phyloP scores from a whole-genome alignment of 2,797 vertebrate species.

The Apodemus agrarius region DNA sequence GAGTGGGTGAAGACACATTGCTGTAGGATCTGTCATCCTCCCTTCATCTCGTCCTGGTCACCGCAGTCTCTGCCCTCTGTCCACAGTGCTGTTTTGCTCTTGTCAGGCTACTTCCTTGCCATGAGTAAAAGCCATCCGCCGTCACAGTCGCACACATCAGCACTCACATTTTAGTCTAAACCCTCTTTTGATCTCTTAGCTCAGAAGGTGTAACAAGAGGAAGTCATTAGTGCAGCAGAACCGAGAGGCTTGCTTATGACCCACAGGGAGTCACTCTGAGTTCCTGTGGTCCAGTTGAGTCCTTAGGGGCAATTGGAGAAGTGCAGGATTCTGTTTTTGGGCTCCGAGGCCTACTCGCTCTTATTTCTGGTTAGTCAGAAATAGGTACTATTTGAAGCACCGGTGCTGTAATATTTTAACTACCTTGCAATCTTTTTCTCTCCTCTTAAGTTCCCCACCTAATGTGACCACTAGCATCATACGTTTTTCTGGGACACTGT shows the following conservation, averaged over 20 bases:
- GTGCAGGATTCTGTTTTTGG: not conserved
- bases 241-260: constrained; percentile 31
- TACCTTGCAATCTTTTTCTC: not conserved
- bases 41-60: constrained; percentile 40
- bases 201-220: not conserved
- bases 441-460: not conserved
- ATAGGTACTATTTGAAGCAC: not conserved
- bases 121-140: constrained; percentile 35
- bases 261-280: not conserved
- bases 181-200: constrained; percentile 1
- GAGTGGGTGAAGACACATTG: constrained; percentile 56
- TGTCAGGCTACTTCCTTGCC: constrained; percentile 6
- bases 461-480: not conserved
- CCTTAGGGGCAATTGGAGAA: not conserved
- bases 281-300: not conserved
- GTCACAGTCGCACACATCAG: not conserved
- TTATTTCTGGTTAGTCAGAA: constrained; percentile 1
- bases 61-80: not conserved
- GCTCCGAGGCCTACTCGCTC: not conserved
- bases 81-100: not conserved
- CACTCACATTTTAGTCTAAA: constrained; percentile 41
- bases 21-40: constrained; percentile 19
- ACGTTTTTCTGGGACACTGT: not conserved
- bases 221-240: constrained; percentile 37
- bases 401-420: not conserved